Evolutionary conservation across 2,888 invertebrate genomes (phyloP).

Genomic region (Trisateles emortualis): DNA sequence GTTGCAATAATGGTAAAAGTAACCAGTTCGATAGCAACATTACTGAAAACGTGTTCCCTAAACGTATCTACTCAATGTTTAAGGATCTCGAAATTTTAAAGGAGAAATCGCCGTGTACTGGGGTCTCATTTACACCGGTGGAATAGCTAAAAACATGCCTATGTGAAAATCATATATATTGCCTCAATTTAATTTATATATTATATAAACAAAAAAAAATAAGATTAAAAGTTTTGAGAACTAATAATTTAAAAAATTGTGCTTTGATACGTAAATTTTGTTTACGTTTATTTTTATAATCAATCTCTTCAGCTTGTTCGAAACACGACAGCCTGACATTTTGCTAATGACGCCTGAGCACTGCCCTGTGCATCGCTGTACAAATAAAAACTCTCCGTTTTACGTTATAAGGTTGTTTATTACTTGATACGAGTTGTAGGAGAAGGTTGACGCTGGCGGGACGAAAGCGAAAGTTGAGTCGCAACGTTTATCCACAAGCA

Average conservation of each 20-base stretch:
- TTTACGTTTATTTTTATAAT: slow-evolving; percentile 49
- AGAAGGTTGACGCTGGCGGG: slow-evolving; percentile 4
- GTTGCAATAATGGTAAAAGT: no score
- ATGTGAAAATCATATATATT: no score
- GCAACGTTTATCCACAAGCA: slow-evolving; percentile 38
- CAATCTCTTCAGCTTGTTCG: slow-evolving; percentile 53
- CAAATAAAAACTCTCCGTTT: slow-evolving; percentile 24
- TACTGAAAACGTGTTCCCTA: no score
- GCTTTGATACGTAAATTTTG: slow-evolving; percentile 12
- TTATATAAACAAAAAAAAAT: no score
- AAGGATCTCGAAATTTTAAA: no score
- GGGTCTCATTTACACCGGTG: no score
- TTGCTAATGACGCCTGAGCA: slow-evolving; percentile 55
- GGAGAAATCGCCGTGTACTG: no score
- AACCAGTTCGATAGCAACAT: no score
- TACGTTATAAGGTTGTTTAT: slow-evolving; percentile 30
- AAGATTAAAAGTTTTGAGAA: neutral
- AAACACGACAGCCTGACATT: slow-evolving; percentile 62
- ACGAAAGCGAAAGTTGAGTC: slow-evolving; percentile 38
- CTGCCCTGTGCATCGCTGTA: slow-evolving; percentile 14
- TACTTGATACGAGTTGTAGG: neutral
- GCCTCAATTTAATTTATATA: neutral
- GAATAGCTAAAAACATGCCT: no score
- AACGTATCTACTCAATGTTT: no score
- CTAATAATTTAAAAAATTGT: neutral